Percentiles rank a stretch among this genome's conserved stretches.
Conservation (phyloP, 2,888 invertebrate species). For the Vanessa cardui region DNA sequence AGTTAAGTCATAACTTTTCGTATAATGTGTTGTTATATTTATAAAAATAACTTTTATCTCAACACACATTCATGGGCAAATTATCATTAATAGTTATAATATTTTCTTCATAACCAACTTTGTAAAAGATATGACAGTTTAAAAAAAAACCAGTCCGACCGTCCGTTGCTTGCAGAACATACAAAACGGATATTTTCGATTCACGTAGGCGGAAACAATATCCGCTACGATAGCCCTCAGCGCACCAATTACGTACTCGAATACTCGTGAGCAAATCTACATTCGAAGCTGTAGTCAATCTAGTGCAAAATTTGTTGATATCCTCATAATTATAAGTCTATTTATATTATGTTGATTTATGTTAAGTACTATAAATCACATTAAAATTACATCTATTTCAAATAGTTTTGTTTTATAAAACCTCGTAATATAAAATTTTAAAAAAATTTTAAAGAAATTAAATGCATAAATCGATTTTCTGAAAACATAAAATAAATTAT, state of each 20-base stretch:
- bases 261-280: constrained; percentile 17
- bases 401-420: too few relatives aligned
- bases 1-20: too few relatives aligned
- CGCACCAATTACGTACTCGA: constrained; percentile 50
- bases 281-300: constrained; percentile 11
- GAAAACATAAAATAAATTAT: too few relatives aligned
- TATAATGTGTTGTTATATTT: too few relatives aligned
- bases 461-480: too few relatives aligned
- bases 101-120: not conserved
- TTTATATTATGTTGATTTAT: not conserved
- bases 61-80: too few relatives aligned
- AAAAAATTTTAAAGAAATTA: too few relatives aligned
- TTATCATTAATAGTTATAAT: not conserved
- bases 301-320: constrained; percentile 15
- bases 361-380: not conserved
- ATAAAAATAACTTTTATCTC: too few relatives aligned
- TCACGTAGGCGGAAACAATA: constrained; percentile 62
- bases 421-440: too few relatives aligned
- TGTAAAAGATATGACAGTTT: constrained; percentile 1
- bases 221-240: constrained; percentile 50
- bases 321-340: not conserved
- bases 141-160: constrained; percentile 17
- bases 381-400: not conserved
- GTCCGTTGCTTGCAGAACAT: constrained; percentile 34
- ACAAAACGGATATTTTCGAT: constrained; percentile 48